A percentile compares a stretch with the other conserved stretches of the same genome.
These are phyloP conservation scores for Archaeoteleia sp. DNA, from an alignment of 2,888 invertebrate species.

Conservation along the genomic window DNA sequence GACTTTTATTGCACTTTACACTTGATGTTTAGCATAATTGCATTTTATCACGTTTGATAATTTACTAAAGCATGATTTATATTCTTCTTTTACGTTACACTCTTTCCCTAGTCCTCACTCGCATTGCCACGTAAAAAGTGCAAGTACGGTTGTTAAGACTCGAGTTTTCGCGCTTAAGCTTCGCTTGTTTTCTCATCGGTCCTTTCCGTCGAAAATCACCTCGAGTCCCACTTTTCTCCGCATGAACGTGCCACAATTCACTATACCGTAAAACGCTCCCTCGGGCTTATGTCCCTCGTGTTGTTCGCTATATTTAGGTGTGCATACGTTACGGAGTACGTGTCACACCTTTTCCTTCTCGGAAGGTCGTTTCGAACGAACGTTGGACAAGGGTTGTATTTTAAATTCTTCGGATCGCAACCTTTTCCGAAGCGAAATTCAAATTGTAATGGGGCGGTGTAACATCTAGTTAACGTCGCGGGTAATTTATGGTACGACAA, in stretches of 20 bases:
- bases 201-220: conserved; percentile 36
- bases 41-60: too few species aligned
- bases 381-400: too few species aligned
- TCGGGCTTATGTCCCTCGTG: conserved; percentile 41
- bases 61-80: too few species aligned
- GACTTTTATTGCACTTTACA: too few species aligned
- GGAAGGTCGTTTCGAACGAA: conserved; percentile 10
- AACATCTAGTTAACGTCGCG: too few species aligned
- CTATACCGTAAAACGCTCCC: conserved; percentile 40
- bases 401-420: too few species aligned
- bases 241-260: conserved; percentile 40
- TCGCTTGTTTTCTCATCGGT: conserved; percentile 28
- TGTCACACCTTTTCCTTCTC: conserved; percentile 35
- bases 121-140: conserved; percentile 2
- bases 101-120: too few species aligned
- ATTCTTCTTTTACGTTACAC: too few species aligned
- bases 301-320: conserved; percentile 45
- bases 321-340: conserved; percentile 42
- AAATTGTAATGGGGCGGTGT: too few species aligned
- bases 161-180: conserved; percentile 7
- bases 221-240: conserved; percentile 31
- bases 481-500: too few species aligned
- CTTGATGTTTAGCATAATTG: too few species aligned
- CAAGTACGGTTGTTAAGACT: conserved; percentile 7
- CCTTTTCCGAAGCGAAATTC: too few species aligned